Conservation (phyloP, 92 coral and sea anemone genomes). For the Parazoanthus atlanticus region DNA sequence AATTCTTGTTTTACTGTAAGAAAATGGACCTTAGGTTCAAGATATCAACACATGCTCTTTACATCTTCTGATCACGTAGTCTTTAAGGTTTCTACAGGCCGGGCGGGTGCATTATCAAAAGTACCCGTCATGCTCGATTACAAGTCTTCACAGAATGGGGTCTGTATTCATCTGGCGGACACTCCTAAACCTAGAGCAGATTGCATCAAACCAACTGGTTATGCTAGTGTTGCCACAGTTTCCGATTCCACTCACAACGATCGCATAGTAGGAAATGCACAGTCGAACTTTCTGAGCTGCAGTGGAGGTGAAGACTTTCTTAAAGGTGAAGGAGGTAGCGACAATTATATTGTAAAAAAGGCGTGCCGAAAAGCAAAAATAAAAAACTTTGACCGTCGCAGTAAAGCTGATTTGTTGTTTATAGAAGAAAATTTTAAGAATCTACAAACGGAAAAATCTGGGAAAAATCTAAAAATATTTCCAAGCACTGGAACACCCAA, state of each 20-base stretch:
- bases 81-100: not conserved
- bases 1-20: not conserved
- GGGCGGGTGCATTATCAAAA: slow-evolving; percentile 24
- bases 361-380: slow-evolving; percentile 21
- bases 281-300: slow-evolving; percentile 59
- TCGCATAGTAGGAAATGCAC: slow-evolving; percentile 41
- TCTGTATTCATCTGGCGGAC: slow-evolving; percentile 43
- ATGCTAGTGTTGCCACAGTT: slow-evolving; percentile 49
- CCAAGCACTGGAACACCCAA: not conserved
- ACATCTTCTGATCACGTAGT: not conserved
- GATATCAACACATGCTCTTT: not conserved
- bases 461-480: slow-evolving; percentile 23
- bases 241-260: slow-evolving; percentile 52
- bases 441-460: not conserved
- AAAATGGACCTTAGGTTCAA: not conserved
- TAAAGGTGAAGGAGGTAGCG: slow-evolving; percentile 48
- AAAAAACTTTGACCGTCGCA: not conserved
- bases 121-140: slow-evolving; percentile 55
- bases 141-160: slow-evolving; percentile 8
- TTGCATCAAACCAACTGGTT: not conserved
- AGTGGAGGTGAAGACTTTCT: slow-evolving; percentile 51
- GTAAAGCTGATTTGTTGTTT: not conserved
- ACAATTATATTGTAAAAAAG: slow-evolving; percentile 60
- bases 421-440: not conserved
- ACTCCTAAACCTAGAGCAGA: not conserved